Evolutionary conservation across 2,888 invertebrate species (phyloP).

Genomic region (Bugula neritina): DNA sequence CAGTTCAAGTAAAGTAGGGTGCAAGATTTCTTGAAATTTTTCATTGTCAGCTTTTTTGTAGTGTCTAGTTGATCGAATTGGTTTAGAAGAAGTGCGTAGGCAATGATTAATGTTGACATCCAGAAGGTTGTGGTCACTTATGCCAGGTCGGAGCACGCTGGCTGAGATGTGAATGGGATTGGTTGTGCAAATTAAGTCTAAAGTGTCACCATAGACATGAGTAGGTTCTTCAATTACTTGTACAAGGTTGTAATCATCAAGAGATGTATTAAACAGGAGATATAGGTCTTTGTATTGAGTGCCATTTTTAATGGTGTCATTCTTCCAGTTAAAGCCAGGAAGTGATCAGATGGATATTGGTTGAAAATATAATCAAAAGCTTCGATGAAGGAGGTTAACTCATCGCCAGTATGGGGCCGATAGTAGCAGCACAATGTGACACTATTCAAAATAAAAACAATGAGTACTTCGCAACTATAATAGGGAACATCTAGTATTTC

Average conservation of each 20-base stretch:
- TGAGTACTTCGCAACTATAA: neutral
- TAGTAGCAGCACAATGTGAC: slow-evolving; percentile 3
- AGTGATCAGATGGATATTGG: neutral
- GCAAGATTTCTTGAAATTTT: neutral
- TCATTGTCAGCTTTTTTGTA: neutral
- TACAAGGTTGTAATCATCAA: neutral
- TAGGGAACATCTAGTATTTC: neutral
- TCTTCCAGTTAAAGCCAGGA: neutral
- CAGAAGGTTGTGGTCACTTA: neutral
- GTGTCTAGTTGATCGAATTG: neutral
- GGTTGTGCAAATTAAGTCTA: neutral
- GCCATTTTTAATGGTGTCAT: neutral
- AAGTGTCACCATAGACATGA: neutral
- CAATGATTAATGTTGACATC: neutral
- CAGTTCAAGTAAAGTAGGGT: neutral
- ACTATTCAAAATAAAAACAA: neutral
- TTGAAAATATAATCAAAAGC: neutral
- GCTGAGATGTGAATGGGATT: neutral
- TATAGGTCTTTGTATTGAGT: neutral
- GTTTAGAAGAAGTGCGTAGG: neutral
- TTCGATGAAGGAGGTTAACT: neutral
- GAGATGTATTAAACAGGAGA: neutral
- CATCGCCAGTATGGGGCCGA: neutral
- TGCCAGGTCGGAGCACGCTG: neutral
- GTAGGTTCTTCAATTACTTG: slow-evolving; percentile 7